A percentile compares a stretch with the other conserved stretches of the same genome.
phyloP scores from a whole-genome alignment of 2,113 vertebrate species.

The Cochlearius cochlearius region DNA sequence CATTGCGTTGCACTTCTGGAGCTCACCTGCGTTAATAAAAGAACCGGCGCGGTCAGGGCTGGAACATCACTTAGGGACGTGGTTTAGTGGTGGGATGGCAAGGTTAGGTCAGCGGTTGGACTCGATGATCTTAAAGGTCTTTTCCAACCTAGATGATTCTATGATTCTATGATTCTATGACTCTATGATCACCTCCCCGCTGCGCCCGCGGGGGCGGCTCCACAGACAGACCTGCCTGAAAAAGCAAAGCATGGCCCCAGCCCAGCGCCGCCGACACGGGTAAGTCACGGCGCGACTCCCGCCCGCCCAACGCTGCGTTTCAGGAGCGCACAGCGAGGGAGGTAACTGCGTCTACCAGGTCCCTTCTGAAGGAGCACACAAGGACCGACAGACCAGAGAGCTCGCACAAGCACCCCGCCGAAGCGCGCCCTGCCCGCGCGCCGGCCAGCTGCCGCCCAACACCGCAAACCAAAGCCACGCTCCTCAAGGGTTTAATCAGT shows the following conservation, averaged over 20 bases:
- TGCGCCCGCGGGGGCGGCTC: not conserved
- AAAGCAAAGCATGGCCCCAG: not conserved
- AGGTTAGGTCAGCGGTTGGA: too few species aligned
- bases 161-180: too few species aligned
- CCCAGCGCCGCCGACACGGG: accelerated
- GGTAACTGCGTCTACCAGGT: not conserved
- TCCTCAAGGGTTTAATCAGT: not conserved
- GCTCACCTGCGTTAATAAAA: not conserved
- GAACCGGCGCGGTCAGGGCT: accelerated
- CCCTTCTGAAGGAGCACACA: not conserved
- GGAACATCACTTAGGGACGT: too few species aligned
- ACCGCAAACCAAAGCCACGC: not conserved
- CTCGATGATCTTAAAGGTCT: too few species aligned
- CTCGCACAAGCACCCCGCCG: not conserved
- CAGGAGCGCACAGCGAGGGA: not conserved
- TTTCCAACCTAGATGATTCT: too few species aligned
- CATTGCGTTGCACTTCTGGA: not conserved
- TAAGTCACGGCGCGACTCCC: not conserved
- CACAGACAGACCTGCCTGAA: not conserved
- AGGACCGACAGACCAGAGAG: not conserved
- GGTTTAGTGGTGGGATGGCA: too few species aligned
- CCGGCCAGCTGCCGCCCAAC: not conserved
- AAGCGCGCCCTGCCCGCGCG: not conserved
- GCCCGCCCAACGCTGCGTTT: not conserved
- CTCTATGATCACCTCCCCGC: not conserved